phyloP scores from a whole-genome alignment of 1,140 invertebrate species.

The Drosophila sulfurigaster region DNA sequence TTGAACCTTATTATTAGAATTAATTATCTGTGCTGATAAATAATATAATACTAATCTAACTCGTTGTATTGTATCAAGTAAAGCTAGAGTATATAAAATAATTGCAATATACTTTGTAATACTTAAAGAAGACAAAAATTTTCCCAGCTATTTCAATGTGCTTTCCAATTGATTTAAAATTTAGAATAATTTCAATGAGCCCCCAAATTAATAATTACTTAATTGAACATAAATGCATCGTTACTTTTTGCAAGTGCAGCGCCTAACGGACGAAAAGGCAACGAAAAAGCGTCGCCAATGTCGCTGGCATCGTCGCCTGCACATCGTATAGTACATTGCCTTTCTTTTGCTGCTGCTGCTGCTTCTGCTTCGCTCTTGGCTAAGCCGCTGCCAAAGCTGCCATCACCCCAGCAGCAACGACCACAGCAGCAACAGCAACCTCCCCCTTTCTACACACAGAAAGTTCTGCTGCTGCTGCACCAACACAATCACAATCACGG shows the following conservation, averaged over 20 bases:
- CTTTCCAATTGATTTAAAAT: neutral
- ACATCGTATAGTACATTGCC: constrained; percentile 15
- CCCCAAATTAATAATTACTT: too few species aligned
- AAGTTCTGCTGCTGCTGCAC: constrained; percentile 50
- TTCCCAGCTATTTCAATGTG: too few species aligned
- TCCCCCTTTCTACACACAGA: constrained; percentile 15
- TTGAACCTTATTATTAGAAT: too few species aligned
- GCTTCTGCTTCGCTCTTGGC: constrained; percentile 66
- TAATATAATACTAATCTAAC: too few species aligned
- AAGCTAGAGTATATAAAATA: too few species aligned
- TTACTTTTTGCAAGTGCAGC: constrained; percentile 19
- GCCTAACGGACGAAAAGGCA: constrained; percentile 8
- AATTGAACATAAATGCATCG: neutral
- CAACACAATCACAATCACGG: constrained; percentile 57
- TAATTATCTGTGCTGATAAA: too few species aligned
- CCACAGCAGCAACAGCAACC: too few species aligned
- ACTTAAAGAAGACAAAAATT: too few species aligned
- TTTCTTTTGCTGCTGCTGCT: constrained; percentile 20
- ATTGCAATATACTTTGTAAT: too few species aligned
- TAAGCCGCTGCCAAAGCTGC: constrained; percentile 52
- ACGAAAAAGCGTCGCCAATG: constrained; percentile 38
- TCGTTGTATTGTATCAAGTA: too few species aligned
- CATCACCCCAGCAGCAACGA: neutral
- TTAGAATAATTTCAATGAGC: neutral
- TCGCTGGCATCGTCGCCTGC: constrained; percentile 45